Evolutionary conservation across 2,113 vertebrate genomes (phyloP).

Genomic region (Prunella fulvescens): DNA sequence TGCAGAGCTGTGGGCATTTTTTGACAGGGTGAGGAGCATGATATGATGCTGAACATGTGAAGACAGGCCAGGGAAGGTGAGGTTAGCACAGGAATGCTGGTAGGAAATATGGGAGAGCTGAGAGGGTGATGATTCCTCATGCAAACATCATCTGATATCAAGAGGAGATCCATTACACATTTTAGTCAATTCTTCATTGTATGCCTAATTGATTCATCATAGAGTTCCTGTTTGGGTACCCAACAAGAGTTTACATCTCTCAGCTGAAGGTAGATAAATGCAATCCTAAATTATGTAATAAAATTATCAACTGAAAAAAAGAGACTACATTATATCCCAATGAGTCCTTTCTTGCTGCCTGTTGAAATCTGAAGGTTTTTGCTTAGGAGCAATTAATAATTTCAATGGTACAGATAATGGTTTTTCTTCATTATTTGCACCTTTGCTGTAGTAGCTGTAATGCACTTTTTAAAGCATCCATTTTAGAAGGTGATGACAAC

Average conservation of each 20-base stretch:
- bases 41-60: neutral
- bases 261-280: neutral
- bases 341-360: neutral
- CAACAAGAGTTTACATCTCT: neutral
- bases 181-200: neutral
- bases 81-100: neutral
- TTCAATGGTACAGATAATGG: neutral
- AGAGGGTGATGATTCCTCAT: neutral
- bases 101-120: neutral
- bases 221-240: neutral
- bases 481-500: neutral
- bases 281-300: neutral
- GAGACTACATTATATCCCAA: neutral
- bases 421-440: neutral
- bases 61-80: neutral
- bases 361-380: neutral
- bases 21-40: neutral
- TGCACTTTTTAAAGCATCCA: neutral
- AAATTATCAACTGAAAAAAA: neutral
- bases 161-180: neutral
- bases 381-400: neutral
- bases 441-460: neutral
- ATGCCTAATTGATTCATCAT: neutral
- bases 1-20: neutral
- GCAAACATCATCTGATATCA: neutral